phyloP scores from a whole-genome alignment of 1,140 invertebrate genomes.

The Cyclargus thomasi region DNA sequence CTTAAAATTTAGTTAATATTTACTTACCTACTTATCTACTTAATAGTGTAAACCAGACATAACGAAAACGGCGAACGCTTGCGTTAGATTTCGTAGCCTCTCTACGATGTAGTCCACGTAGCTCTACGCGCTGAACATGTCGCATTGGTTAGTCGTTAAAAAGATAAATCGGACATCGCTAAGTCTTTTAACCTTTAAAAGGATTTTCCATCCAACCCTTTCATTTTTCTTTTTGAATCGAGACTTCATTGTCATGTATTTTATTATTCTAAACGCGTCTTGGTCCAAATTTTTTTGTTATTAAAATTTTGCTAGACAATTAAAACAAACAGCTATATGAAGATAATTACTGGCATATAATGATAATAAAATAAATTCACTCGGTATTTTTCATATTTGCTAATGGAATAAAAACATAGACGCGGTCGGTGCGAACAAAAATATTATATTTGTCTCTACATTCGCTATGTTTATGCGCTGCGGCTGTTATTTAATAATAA shows the following conservation, averaged over 20 bases:
- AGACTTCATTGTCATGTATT: too few relatives aligned
- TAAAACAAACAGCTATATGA: too few relatives aligned
- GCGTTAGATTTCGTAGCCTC: too few relatives aligned
- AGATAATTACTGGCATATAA: background rate
- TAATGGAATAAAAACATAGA: conserved; percentile 6
- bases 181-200: conserved; percentile 54
- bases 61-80: too few relatives aligned
- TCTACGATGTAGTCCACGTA: conserved; percentile 1
- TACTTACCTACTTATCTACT: too few relatives aligned
- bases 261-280: too few relatives aligned
- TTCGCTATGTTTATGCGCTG: background rate
- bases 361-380: background rate
- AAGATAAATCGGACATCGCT: conserved; percentile 59
- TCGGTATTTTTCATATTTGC: background rate
- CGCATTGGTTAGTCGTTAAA: conserved; percentile 60
- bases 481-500: background rate
- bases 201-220: conserved; percentile 25
- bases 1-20: too few relatives aligned
- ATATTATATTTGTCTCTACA: background rate
- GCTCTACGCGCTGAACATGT: conserved; percentile 31
- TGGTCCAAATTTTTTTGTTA: too few relatives aligned
- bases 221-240: background rate
- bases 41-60: too few relatives aligned
- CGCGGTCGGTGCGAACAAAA: background rate
- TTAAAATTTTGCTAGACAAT: too few relatives aligned